Evolutionary conservation across 2,797 vertebrate species (phyloP), one percentile per base, ranked within the genome.

Genomic region (Rallus crepitans): DNA sequence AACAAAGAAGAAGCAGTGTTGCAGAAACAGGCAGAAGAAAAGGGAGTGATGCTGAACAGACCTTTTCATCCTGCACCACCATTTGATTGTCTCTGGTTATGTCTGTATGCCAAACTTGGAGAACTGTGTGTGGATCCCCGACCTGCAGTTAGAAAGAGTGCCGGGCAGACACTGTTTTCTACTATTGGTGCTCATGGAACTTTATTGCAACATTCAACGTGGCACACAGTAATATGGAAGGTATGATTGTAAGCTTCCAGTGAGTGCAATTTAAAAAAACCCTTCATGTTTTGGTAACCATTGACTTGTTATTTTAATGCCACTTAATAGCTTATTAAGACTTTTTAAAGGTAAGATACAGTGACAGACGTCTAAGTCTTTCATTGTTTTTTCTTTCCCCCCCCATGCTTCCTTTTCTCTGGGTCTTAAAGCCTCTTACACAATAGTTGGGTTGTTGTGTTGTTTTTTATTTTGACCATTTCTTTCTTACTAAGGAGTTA

Each of bases 191-290:
- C 99, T 56, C 99, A 99, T 50, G 99, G 99, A 84, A 99, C 99
- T 27, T 98, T 99, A 91, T 97, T 99, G 92, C 99, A 99, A 72
- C 99, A 99, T 91, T 98, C 98, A 25, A 99, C 99, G 0, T 99
- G 99, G 99, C 99, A 99, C 95, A 99, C 99, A 37, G 99, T 99
- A 39, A 98, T 99, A 94, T 99, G 99, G 99, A 99, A 99, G 99
- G 99, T 99, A 99, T 12, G 79, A 68, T 61, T 73, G 69, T 70
- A 63, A 77, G 12, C 40, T 79, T 82, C 40, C 37, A 35, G 55
- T 40, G 18, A 66, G 76, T 53, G 20, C 48, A 57, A 71, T 56
- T 61, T 53, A 45, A 50, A 83, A 39, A 39, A 8, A 19, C 18
- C 15, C 8, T 76, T 82, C 35, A 27, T 2, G 0, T 93, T 82